These are phyloP conservation scores for Xenentodon cancila DNA, from an alignment of 2,797 vertebrate genomes.

Conservation along the genomic window DNA sequence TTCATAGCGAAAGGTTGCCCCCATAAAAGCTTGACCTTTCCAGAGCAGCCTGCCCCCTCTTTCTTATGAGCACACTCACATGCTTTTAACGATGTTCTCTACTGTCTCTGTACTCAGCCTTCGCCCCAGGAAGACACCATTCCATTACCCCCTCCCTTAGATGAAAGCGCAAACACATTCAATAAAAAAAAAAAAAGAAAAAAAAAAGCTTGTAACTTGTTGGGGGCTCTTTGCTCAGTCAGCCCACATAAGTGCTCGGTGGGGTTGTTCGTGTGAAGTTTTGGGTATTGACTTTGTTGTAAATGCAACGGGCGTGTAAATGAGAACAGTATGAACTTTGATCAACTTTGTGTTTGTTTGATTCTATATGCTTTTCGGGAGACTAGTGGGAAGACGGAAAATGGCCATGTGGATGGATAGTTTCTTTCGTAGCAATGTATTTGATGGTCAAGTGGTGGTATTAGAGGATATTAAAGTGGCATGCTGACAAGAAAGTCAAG, in stretches of 20 bases:
- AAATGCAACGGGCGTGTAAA: slow-evolving; percentile 7
- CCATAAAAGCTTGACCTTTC: slow-evolving; percentile 74
- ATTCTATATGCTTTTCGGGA: slow-evolving; percentile 28
- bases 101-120: slow-evolving; percentile 46
- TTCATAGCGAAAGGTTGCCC: slow-evolving; percentile 67
- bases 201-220: neutral
- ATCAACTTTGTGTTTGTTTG: slow-evolving; percentile 24
- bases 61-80: slow-evolving; percentile 57
- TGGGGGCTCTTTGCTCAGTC: slow-evolving; percentile 19
- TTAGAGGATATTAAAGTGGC: neutral
- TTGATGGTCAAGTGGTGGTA: neutral
- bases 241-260: slow-evolving; percentile 19
- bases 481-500: neutral
- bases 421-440: neutral
- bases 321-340: slow-evolving; percentile 39
- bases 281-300: slow-evolving; percentile 28
- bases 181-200: slow-evolving; percentile 19
- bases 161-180: slow-evolving; percentile 48
- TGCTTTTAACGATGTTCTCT: slow-evolving; percentile 74
- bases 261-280: slow-evolving; percentile 43
- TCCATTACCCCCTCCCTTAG: slow-evolving; percentile 53
- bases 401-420: slow-evolving; percentile 8
- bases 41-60: slow-evolving; percentile 55
- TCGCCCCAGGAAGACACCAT: slow-evolving; percentile 62
- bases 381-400: neutral